Base-by-base conservation (phyloP, 2,797 vertebrate species). In the Epinephelus malabaricus region DNA sequence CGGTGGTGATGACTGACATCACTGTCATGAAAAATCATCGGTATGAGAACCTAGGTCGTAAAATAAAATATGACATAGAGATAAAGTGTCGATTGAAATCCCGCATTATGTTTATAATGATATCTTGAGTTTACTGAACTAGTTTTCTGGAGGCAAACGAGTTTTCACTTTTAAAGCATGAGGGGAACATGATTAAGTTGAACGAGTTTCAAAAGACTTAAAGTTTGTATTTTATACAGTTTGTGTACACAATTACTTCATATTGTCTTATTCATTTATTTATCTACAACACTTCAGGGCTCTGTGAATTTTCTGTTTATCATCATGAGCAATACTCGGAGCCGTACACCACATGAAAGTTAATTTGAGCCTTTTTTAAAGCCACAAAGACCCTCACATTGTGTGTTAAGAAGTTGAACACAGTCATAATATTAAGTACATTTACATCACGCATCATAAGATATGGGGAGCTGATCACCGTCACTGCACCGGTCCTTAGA, bases 401-500 rank as follows among this genome's bases (percentile, higher is more conserved):
- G 2, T 47, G 23, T 34, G 6, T 43, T 27, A 19, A 17, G 19
- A 64, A 61, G 5, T 23, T 59, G 19, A 27, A 19, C 2, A 6
- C 2, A 9, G 17, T 59, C 4, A 21, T 34, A 51, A 53, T 19
- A 64, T 47, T 59, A 23, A 1, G n/a, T 43, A 66, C 27, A 69
- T 50, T 13, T 21, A 12, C 3, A 43, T 27, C 8, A 2, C 11
- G 30, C 55, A 47, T 25, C 19, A 13, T 25, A 11, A 23, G 45
- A 70, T 60, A 8, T 19, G 5, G 3, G 5, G 10, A 49, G 4
- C 6, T 8, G 12, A 58, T 50, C 34, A 38, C n/a, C n/a, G 43
- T 65, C 69, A 70, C 19, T 45, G 19, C 46, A 30, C n/a, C 21
- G 18, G 18, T 67, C 49, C 49, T 75, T 69, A 25, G 56, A 78